Evolutionary conservation across 2,888 invertebrate species (phyloP).

Genomic region (Elegia similella): DNA sequence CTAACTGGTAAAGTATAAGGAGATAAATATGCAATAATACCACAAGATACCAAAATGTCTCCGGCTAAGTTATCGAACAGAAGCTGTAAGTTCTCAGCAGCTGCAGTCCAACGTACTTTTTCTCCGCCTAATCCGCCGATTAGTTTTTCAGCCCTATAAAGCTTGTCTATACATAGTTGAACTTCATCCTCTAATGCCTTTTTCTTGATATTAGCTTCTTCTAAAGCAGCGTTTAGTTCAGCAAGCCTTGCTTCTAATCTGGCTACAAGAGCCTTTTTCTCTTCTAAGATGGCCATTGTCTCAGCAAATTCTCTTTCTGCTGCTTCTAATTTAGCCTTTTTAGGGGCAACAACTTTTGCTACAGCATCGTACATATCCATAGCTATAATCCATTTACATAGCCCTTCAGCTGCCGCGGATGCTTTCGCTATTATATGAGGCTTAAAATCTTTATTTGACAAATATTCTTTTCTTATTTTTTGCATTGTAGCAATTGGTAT

Average conservation of each 20-base stretch:
- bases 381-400: slow-evolving; percentile 95
- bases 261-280: slow-evolving; percentile 89
- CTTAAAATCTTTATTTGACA: slow-evolving; percentile 89
- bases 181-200: slow-evolving; percentile 87
- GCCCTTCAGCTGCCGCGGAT: slow-evolving; percentile 96
- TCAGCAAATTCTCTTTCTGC: slow-evolving; percentile 91
- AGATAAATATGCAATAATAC: slow-evolving; percentile 93
- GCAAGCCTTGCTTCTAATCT: slow-evolving; percentile 89
- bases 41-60: slow-evolving; percentile 93
- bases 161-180: slow-evolving; percentile 90
- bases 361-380: slow-evolving; percentile 94
- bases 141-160: slow-evolving; percentile 92
- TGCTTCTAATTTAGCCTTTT: slow-evolving; percentile 89
- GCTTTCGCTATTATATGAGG: slow-evolving; percentile 92
- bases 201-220: slow-evolving; percentile 84
- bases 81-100: slow-evolving; percentile 87
- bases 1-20: slow-evolving; percentile 89
- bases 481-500: slow-evolving; percentile 87
- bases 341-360: slow-evolving; percentile 91
- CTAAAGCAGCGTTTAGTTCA: slow-evolving; percentile 85
- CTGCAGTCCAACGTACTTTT: slow-evolving; percentile 90
- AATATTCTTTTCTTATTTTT: slow-evolving; percentile 88
- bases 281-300: slow-evolving; percentile 92
- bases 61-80: slow-evolving; percentile 92
- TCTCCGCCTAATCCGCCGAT: slow-evolving; percentile 95